phyloP scores from a whole-genome alignment of 1,140 invertebrate genomes.

The Neoseiulus cucumeris region DNA sequence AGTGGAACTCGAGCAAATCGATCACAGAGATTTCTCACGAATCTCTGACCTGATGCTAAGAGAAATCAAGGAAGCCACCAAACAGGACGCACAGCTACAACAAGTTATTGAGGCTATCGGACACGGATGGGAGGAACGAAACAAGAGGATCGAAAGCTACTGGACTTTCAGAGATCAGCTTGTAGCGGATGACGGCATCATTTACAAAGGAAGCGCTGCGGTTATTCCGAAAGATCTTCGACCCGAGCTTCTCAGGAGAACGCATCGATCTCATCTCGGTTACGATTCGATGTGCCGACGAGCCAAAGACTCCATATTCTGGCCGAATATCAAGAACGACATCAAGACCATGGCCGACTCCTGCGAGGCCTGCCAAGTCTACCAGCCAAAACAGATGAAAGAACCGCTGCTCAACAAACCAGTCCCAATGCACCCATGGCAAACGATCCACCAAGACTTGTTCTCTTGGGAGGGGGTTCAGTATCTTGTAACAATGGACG shows the following conservation, averaged over 20 bases:
- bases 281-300: background rate
- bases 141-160: too few relatives aligned
- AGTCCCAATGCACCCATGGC: background rate
- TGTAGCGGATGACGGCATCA: too few relatives aligned
- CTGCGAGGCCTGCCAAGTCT: background rate
- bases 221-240: background rate
- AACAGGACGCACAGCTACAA: too few relatives aligned
- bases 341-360: background rate
- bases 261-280: background rate
- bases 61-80: background rate
- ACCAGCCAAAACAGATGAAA: background rate
- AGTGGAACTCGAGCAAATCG: background rate
- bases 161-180: too few relatives aligned
- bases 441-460: background rate
- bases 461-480: too few relatives aligned
- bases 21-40: background rate
- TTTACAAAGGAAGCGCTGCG: background rate
- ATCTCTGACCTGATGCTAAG: background rate
- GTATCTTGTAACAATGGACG: background rate
- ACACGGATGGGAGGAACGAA: background rate
- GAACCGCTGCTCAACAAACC: background rate
- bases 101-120: background rate
- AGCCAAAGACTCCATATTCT: background rate
- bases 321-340: background rate
- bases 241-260: background rate